Evolutionary conservation across 2,113 vertebrate genomes (phyloP).

Genomic region (Cyanoliseus patagonus): DNA sequence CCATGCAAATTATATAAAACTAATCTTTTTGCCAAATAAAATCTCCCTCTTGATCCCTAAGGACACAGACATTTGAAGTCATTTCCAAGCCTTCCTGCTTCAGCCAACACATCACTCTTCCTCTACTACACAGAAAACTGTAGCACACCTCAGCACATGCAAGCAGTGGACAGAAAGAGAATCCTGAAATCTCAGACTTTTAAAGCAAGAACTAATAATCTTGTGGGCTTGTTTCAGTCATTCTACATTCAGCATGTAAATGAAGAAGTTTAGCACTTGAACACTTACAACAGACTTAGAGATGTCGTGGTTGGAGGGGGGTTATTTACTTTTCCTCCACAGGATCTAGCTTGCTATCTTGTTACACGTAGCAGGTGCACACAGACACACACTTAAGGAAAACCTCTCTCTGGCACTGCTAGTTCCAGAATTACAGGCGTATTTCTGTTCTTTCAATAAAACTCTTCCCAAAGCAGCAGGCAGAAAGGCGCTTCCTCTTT

Average conservation of each 20-base stretch:
- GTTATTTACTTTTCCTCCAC: background rate
- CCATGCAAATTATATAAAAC: background rate
- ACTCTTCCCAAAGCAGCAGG: background rate
- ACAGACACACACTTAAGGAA: background rate
- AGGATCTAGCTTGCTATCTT: background rate
- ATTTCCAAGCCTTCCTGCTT: background rate
- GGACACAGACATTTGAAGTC: background rate
- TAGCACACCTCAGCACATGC: fast-evolving
- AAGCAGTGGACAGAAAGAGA: background rate
- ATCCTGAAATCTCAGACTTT: background rate
- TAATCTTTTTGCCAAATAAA: background rate
- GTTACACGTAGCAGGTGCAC: background rate
- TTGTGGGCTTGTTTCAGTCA: background rate
- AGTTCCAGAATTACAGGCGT: background rate
- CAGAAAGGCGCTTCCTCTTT: background rate
- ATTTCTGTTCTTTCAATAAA: background rate
- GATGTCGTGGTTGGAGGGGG: no score
- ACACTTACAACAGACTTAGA: background rate
- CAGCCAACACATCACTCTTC: background rate
- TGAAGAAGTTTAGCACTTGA: background rate
- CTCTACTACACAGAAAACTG: background rate
- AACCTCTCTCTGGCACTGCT: background rate
- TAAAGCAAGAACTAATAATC: background rate
- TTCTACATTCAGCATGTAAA: background rate
- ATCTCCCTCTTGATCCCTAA: background rate